These are phyloP conservation scores for Acrocephalus scirpaceus DNA, from an alignment of 2,797 vertebrate species.

Conservation along the genomic window DNA sequence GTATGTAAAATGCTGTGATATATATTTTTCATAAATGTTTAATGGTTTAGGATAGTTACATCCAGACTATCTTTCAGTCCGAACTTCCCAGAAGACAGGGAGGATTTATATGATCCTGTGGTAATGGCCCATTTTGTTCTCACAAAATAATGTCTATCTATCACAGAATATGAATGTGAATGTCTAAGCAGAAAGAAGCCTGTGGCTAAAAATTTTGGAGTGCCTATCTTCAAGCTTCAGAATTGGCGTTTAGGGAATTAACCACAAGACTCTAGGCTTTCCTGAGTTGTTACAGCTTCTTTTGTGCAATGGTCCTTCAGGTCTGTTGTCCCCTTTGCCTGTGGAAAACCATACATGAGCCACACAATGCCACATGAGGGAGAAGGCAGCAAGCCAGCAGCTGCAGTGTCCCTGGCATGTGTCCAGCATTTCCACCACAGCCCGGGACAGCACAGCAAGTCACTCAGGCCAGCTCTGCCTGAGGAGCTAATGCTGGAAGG, in stretches of 20 bases:
- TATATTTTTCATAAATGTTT: slow-evolving; percentile 55
- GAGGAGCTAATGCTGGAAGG: background rate
- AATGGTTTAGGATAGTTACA: background rate
- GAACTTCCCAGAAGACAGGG: slow-evolving; percentile 8
- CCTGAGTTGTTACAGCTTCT: background rate
- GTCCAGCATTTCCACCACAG: background rate
- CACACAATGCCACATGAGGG: fast-evolving
- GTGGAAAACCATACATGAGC: background rate
- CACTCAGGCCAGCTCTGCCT: background rate
- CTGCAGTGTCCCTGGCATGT: fast-evolving
- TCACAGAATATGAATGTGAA: background rate
- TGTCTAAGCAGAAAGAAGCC: slow-evolving; percentile 1
- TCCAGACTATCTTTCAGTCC: background rate
- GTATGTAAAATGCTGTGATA: slow-evolving; percentile 5
- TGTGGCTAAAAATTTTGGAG: background rate
- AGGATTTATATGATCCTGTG: background rate
- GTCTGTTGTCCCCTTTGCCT: background rate
- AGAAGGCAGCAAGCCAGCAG: background rate
- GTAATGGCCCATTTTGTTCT: background rate
- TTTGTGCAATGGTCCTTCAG: background rate
- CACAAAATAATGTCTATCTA: background rate
- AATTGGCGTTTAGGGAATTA: background rate
- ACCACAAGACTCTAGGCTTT: background rate
- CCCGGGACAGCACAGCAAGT: fast-evolving
- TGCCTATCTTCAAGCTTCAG: background rate